Percentiles rank a stretch among this genome's conserved stretches.
phyloP scores from a whole-genome alignment of 2,888 invertebrate species.

The Leucoptera coffeella region DNA sequence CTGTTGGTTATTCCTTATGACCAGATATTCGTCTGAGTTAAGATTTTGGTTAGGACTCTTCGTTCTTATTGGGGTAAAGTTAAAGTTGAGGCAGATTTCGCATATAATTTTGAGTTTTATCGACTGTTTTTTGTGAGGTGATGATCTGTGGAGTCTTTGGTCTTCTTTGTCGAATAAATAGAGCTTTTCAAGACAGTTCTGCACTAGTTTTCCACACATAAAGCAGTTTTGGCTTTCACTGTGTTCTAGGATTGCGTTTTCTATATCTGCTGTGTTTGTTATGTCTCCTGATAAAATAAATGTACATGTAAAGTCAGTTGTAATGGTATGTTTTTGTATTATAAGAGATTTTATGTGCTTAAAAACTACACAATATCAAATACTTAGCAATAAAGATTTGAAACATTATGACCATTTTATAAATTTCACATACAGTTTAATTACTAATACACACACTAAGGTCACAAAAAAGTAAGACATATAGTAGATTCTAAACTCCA shows the following conservation, averaged over 20 bases:
- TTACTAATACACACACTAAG: no score
- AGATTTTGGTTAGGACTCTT: conserved; percentile 29
- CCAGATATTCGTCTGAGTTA: conserved; percentile 29
- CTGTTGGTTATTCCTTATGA: conserved; percentile 39
- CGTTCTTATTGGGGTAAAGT: conserved; percentile 26
- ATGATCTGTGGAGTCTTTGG: conserved; percentile 28
- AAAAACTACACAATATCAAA: no score
- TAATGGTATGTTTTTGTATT: no score
- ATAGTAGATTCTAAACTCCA: no score
- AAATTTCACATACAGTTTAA: no score
- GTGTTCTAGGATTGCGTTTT: conserved; percentile 11
- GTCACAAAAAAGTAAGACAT: no score
- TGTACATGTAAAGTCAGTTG: no score
- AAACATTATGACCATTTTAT: no score
- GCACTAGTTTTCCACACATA: conserved; percentile 27
- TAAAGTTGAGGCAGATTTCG: conserved; percentile 22
- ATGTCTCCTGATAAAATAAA: no score
- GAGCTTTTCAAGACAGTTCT: conserved; percentile 22
- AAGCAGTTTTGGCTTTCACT: conserved; percentile 27
- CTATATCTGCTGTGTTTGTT: no score
- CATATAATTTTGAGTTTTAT: conserved; percentile 35
- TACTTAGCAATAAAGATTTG: no score
- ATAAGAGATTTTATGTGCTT: no score
- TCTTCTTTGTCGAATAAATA: conserved; percentile 42
- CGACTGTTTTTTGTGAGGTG: conserved; percentile 24